Percentiles rank a stretch among this genome's conserved stretches.
phyloP scores from a whole-genome alignment of 2,797 vertebrate species.

The Limosa lapponica region DNA sequence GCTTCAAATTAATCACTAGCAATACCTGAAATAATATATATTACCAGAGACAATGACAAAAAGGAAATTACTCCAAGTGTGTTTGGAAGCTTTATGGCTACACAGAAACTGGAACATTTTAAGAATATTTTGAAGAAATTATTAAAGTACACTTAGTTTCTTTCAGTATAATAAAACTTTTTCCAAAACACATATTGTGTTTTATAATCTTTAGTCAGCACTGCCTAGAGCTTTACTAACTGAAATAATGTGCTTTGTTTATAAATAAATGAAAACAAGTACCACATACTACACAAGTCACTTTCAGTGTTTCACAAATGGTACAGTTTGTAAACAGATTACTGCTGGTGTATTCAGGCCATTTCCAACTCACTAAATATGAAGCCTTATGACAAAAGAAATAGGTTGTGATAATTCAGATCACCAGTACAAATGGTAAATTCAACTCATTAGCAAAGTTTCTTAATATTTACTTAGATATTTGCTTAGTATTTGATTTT shows the following conservation, averaged over 20 bases:
- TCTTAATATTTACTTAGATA: not conserved
- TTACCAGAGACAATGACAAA: not conserved
- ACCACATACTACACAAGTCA: not conserved
- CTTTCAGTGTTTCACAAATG: not conserved
- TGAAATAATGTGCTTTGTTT: not conserved
- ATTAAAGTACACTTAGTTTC: not conserved
- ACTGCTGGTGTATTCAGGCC: not conserved
- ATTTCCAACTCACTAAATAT: not conserved
- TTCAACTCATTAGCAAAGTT: not conserved
- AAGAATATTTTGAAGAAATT: not conserved
- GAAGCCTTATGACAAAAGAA: not conserved
- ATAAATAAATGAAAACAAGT: not conserved
- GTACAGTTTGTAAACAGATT: not conserved
- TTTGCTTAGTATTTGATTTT: not conserved
- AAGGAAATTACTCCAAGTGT: not conserved
- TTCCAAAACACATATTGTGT: not conserved
- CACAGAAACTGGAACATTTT: not conserved
- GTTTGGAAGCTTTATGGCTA: not conserved
- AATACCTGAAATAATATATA: not conserved
- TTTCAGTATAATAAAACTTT: not conserved
- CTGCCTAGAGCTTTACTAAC: not conserved
- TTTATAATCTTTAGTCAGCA: not conserved
- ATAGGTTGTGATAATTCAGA: not conserved
- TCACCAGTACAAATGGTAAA: not conserved
- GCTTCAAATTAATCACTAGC: not conserved